Evolutionary conservation across 2,113 vertebrate species (phyloP), one percentile per base, ranked within the genome.

Genomic region (Osmerus mordax): DNA sequence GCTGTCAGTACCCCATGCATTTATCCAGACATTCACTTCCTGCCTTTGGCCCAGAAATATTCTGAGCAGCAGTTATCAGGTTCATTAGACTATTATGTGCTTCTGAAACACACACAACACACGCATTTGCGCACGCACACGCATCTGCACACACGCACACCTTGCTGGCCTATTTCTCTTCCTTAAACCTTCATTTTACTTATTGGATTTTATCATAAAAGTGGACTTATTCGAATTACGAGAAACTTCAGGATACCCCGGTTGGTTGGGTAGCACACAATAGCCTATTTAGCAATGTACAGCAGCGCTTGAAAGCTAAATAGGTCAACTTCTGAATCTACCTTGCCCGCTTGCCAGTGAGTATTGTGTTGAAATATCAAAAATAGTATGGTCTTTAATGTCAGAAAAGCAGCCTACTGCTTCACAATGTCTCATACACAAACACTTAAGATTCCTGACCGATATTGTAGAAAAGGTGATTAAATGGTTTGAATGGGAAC

Each of bases 261-360:
- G n/a, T 64, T 11, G 62, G 28, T 64, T n/a, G 28, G 16, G 32
- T 18, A 64, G 9, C 62, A 64, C 60, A 62, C 62, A 64, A 64
- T 64, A 16, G 15, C 28, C 28, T 18, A 16, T 41, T 64, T 64
- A 5, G 29, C 62, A 64, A n/a, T 36, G 16, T 64, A 64, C 8
- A 36, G 16, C 62, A 64, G 62, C 29, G 16, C 16, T n/a, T 64
- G 29, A n/a, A 32, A 36, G 62, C 62, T 64, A 64, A 64, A 64
- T 64, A 64, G 62, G 62, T 64, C 62, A 64, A 28, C 62, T 18
- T 32, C 29, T 32, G 62, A 32, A 14, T 41, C 28, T 16, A 64
- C 28, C 7, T 11, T 32, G 15, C 29, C 54, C n/a, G 14, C 54
- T 56, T 56, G 4, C 14, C n/a, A 56, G 54, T 18, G 28, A 36